phyloP scores from a whole-genome alignment of 2,888 invertebrate species.

The Epinotia demarniana region DNA sequence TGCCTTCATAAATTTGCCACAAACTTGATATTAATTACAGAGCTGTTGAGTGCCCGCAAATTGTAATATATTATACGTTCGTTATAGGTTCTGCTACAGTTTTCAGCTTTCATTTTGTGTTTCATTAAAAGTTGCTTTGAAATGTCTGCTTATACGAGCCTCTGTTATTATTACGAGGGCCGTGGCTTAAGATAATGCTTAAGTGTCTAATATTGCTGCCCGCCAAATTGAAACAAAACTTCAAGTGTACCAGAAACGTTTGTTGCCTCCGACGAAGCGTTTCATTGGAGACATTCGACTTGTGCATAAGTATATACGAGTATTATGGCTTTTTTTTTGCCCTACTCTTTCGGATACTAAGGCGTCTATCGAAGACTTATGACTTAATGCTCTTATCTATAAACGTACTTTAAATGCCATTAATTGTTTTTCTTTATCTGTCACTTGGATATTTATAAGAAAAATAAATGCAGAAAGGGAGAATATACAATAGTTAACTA shows the following conservation, averaged over 20 bases:
- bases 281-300: not conserved
- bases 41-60: constrained; percentile 68
- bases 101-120: constrained; percentile 39
- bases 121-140: constrained; percentile 41
- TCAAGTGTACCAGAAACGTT: not conserved
- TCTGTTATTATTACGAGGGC: constrained; percentile 18
- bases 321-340: too few relatives aligned
- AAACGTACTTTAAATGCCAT: too few relatives aligned
- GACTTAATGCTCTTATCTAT: too few relatives aligned
- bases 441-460: too few relatives aligned
- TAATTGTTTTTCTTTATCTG: too few relatives aligned
- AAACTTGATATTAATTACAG: constrained; percentile 81
- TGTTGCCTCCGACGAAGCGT: not conserved
- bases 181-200: not conserved
- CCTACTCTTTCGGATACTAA: too few relatives aligned
- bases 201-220: constrained; percentile 1
- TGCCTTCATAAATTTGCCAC: constrained; percentile 68
- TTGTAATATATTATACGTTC: constrained; percentile 67
- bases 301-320: not conserved
- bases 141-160: constrained; percentile 8
- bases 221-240: not conserved
- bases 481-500: too few relatives aligned
- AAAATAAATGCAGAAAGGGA: too few relatives aligned
- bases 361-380: too few relatives aligned
- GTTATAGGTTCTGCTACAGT: constrained; percentile 51